Evolutionary conservation across 2,888 invertebrate species (phyloP).

Genomic region (Patella depressa): DNA sequence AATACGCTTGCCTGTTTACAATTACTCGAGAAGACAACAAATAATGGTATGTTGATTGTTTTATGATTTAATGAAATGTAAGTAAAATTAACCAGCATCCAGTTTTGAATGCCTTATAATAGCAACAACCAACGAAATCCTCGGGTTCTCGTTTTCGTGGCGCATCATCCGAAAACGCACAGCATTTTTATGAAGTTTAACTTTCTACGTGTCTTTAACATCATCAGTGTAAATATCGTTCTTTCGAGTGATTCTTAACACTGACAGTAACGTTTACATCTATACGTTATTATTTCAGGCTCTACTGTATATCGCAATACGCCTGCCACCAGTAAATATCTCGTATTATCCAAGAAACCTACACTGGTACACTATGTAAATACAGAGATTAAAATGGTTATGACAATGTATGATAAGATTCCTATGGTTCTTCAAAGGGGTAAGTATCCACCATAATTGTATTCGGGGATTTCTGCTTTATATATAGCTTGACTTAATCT

Average conservation of each 20-base stretch:
- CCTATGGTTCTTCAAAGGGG: slow-evolving; percentile 40
- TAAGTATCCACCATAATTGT: slow-evolving; percentile 17
- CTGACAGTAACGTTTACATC: no score
- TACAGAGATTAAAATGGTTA: slow-evolving; percentile 35
- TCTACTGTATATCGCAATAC: slow-evolving; percentile 26
- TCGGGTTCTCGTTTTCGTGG: no score
- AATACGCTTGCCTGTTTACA: slow-evolving; percentile 47
- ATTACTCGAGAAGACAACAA: slow-evolving; percentile 42
- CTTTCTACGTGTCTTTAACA: no score
- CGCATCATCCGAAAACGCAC: no score
- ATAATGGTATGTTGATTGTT: slow-evolving; percentile 29
- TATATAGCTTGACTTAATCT: no score
- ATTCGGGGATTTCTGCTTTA: no score
- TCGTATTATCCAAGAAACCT: slow-evolving; percentile 38
- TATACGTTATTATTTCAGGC: no score
- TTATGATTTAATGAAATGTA: background rate
- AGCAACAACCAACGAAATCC: no score
- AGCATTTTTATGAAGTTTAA: no score
- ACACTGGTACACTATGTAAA: slow-evolving; percentile 39
- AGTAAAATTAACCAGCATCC: background rate
- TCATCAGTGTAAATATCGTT: no score
- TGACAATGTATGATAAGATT: slow-evolving; percentile 39
- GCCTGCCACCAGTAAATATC: slow-evolving; percentile 39
- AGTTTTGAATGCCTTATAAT: no score
- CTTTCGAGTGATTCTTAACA: no score